Evolutionary conservation across 2,113 vertebrate genomes (phyloP), one percentile per base, ranked within the genome.

Genomic region (Plotosus lineatus): DNA sequence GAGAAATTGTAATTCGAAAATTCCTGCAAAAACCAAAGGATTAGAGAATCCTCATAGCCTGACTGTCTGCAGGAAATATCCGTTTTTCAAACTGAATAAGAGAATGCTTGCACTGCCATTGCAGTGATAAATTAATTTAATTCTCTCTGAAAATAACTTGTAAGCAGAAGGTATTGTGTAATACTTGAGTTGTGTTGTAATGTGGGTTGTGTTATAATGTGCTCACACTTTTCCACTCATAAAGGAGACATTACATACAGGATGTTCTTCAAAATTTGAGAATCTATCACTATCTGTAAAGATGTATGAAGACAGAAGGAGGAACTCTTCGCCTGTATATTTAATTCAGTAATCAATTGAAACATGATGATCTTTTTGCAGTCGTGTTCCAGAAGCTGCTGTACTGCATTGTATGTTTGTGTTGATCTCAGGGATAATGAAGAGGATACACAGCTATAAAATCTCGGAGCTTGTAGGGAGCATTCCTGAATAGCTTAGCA

Each of bases 401-500:
- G 3, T 77, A 17, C n/a, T 61, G 75, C 40, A 48, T 42, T 8
- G 38, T 44, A 6, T 46, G 61, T 82, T 80, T 82, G 48, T 75
- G 23, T 36, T 44, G 53, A 53, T 40, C 31, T 28, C 61, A 58
- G 77, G 75, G 55, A 48, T 78, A 83, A 82, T 84, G 75, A 69
- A 61, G 33, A 66, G 44, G 84, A 77, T 80, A 77, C 81, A 51
- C 61, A 75, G 79, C 60, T 76, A 80, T 75, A 74, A 28, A 78
- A 40, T 38, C 19, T 44, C 9, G 31, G 76, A 76, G 33, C 68
- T 77, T 82, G 10, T 40, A 26, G 60, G 60, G 66, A 84, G 73
- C 69, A 83, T 83, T 56, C 82, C 66, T 68, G 36, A 75, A 82
- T 69, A 83, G 53, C 53, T 85, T 83, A 78, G 26, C 82, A 38